phyloP scores from a whole-genome alignment of 2,113 vertebrate species.

The Phalacrocorax aristotelis region DNA sequence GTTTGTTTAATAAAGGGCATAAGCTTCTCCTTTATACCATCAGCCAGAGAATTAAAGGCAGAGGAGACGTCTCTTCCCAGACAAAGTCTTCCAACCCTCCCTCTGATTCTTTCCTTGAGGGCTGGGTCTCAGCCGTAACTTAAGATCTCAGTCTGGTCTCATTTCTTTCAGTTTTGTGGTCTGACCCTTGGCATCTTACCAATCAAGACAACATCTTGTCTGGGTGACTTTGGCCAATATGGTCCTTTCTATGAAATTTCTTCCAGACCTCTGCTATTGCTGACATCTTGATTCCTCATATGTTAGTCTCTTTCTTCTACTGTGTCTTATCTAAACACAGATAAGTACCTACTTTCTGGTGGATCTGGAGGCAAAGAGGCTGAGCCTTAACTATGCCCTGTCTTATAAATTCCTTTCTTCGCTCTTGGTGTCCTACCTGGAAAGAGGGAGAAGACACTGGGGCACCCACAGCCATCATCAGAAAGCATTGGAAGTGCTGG shows the following conservation, averaged over 20 bases:
- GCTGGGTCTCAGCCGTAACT: neutral
- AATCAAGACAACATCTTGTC: neutral
- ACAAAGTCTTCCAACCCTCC: neutral
- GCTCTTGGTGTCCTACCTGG: neutral
- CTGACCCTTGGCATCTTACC: neutral
- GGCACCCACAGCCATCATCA: neutral
- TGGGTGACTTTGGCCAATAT: neutral
- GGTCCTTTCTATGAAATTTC: neutral
- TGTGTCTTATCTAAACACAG: neutral
- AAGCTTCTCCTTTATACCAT: neutral
- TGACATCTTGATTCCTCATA: neutral
- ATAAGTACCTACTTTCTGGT: neutral
- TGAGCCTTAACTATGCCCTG: neutral
- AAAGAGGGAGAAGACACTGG: neutral
- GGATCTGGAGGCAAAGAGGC: neutral
- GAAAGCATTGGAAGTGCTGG: neutral
- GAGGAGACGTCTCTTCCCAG: neutral
- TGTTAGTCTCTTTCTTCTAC: neutral
- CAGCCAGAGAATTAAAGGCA: neutral
- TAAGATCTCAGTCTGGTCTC: neutral
- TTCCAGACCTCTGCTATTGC: neutral
- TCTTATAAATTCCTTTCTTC: neutral
- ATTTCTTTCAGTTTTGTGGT: neutral
- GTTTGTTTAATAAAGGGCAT: neutral
- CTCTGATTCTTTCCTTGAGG: neutral